Conservation (phyloP, 2,797 vertebrate genomes). For the Ataeniobius toweri region DNA sequence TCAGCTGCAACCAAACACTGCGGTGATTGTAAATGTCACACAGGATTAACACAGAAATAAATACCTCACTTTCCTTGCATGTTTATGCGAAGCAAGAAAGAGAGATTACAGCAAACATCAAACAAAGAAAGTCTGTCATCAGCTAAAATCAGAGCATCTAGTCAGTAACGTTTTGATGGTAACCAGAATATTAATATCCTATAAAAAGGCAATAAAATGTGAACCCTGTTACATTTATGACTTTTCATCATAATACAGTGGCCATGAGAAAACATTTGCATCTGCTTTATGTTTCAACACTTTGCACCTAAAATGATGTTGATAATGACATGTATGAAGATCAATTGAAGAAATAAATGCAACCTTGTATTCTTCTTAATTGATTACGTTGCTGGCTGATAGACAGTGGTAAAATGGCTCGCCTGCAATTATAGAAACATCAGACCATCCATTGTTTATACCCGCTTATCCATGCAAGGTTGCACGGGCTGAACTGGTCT, state of each 20-base stretch:
- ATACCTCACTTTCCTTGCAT: conserved; percentile 70
- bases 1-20: conserved; percentile 79
- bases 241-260: conserved; percentile 45
- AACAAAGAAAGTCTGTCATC: conserved; percentile 54
- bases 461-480: no score
- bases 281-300: conserved; percentile 37
- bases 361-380: conserved; percentile 41
- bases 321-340: conserved; percentile 44
- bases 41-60: conserved; percentile 82
- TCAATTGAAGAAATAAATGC: conserved; percentile 37
- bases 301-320: conserved; percentile 44
- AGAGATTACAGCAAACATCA: conserved; percentile 29
- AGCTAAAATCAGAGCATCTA: conserved; percentile 24
- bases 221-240: conserved; percentile 45
- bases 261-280: conserved; percentile 22
- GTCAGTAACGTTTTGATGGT: conserved; percentile 29
- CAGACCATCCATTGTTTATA: no score
- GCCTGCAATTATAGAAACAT: neutral
- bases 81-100: conserved; percentile 51
- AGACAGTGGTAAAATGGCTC: conserved; percentile 63
- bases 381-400: conserved; percentile 52
- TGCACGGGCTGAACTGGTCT: no score
- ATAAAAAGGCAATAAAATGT: conserved; percentile 8
- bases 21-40: conserved; percentile 85
- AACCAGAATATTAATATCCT: neutral